Evolutionary conservation across 2,888 invertebrate species (phyloP), one percentile per base, ranked within the genome.

Genomic region (Osmoderma eremita): DNA sequence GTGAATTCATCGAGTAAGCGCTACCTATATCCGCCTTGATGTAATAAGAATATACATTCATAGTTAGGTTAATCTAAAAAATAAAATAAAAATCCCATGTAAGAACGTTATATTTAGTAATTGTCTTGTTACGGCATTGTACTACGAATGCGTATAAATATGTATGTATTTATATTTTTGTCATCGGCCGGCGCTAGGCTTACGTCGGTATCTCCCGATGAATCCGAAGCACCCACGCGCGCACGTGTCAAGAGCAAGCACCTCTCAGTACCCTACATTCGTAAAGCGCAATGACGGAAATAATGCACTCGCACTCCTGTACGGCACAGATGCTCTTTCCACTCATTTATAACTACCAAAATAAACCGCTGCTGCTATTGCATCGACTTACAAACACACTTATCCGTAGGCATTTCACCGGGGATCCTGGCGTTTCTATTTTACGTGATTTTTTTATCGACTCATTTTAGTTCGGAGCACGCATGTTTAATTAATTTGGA

Each of bases 281-380:
- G 74, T 72, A 74, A 67, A 67, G 74, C 73, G 75, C 74, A 76
- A 73, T 75, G 72, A 75, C 76, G 76, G 76, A 77, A 76, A 74
- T 72, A 74, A 67, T 64, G 68, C 63, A 70, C 63, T 63, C 51
- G 56, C 56, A 58, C 58, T 58, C 45, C 58, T 45, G 30, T 49
- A 58, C 17, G 51, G 58, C 62, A 50, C 68, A 64, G 64, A 64
- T 68, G 68, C 61, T 65, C 56, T 56, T 17, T 65, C 65, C 36
- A 56, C 56, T 65, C 65, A 56, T 45, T 48, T 65, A 65, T 65
- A 65, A 58, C 58, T 58, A 58, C 58, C 45, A 58, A 58, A 65
- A 65, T 65, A 65, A 65, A 65, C 54, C 58, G 18, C 58, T 42
- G 42, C 20, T 41, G 63, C 51, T 63, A 63, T 63, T 63, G 51